These are phyloP conservation scores for Phoenicopterus ruber DNA, from an alignment of 2,113 vertebrate genomes.

Conservation along the genomic window DNA sequence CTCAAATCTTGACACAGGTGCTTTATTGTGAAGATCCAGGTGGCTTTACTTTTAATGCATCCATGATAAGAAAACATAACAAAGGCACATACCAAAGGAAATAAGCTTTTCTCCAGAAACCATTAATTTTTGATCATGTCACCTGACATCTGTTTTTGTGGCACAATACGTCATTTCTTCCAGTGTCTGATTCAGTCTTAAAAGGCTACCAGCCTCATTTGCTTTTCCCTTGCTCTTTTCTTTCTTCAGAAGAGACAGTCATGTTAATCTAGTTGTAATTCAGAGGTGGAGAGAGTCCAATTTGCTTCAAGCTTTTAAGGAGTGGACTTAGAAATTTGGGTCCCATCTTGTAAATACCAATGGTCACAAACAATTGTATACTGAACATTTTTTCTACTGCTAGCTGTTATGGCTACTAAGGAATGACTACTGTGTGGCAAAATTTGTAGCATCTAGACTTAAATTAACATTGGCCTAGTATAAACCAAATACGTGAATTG, in stretches of 20 bases:
- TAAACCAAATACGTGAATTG: background rate
- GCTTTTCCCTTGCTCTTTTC: background rate
- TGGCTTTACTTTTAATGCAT: background rate
- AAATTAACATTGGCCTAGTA: background rate
- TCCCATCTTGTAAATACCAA: background rate
- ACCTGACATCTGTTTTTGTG: background rate
- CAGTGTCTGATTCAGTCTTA: background rate
- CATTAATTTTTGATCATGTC: background rate
- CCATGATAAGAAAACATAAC: background rate
- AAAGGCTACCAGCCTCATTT: background rate
- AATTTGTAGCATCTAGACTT: background rate
- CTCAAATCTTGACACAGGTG: background rate
- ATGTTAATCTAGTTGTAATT: background rate
- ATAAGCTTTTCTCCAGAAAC: background rate
- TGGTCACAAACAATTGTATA: background rate
- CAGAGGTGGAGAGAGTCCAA: background rate
- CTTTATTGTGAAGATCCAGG: background rate
- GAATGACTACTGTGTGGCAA: background rate
- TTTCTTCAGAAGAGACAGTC: background rate
- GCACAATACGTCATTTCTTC: background rate
- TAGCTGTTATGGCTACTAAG: background rate
- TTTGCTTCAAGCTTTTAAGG: background rate
- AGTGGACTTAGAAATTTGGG: background rate
- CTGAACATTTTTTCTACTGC: background rate
- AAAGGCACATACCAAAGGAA: background rate